These are phyloP conservation scores for Troilus luridus DNA, from an alignment of 2,888 invertebrate species.

Conservation along the genomic window DNA sequence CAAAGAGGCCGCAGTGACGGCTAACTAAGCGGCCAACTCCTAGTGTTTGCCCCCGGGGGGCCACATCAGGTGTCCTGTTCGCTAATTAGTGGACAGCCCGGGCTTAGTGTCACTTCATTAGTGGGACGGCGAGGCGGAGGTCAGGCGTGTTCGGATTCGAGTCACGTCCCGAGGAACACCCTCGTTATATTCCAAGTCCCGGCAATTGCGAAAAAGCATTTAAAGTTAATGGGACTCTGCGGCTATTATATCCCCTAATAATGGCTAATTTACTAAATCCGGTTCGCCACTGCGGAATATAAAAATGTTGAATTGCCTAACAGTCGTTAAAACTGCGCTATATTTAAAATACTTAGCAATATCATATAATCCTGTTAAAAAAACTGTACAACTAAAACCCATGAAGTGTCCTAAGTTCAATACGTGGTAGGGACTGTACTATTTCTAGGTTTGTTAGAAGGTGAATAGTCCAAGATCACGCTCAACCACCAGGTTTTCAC, in stretches of 20 bases:
- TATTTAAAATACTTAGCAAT: no score
- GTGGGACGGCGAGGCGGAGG: neutral
- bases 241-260: constrained; percentile 27
- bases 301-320: neutral
- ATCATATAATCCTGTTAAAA: no score
- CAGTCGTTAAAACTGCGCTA: no score
- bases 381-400: no score
- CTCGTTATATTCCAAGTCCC: neutral
- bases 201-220: constrained; percentile 41
- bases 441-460: no score
- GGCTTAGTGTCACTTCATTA: neutral
- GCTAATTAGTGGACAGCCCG: neutral
- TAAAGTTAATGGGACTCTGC: neutral
- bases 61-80: neutral
- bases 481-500: no score
- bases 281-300: neutral
- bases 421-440: no score
- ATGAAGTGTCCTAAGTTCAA: no score
- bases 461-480: no score
- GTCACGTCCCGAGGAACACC: neutral
- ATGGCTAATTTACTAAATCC: constrained; percentile 7
- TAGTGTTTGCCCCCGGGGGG: neutral
- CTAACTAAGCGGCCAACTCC: neutral
- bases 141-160: neutral
- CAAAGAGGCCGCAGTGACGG: neutral